Base-by-base conservation (phyloP, 2,113 vertebrate genomes). In the Ancistrus triradiatus region DNA sequence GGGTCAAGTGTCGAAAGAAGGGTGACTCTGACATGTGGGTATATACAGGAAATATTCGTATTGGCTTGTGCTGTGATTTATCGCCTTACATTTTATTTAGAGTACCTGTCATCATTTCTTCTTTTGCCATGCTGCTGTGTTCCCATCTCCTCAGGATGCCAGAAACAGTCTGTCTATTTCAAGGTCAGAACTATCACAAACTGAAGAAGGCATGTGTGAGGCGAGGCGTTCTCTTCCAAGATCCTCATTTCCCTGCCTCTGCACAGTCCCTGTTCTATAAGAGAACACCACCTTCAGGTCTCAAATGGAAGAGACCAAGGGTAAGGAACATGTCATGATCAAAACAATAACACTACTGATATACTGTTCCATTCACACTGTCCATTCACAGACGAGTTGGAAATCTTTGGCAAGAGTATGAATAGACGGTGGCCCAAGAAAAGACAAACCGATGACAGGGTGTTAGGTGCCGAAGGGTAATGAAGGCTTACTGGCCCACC, bases 241-340 rank as follows among this genome's bases (percentile, higher is more conserved):
- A 91, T 31, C 85, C 90, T 1, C 55, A 80, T 13, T 91, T 91
- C 68, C 87, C 85, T 0, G 55, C 85, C 38, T 69, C 66, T 2
- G 65, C 79, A 35, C 77, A 84, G 57, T 90, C 89, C 7, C 79
- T 91, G 21, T 91, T 90, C 70, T 91, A 86, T 70, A 87, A 80
- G 28, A 57, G 85, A 56, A 62, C 77, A 7, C 82, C 87, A 2
- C 85, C 87, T 11, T 77, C 74, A 0, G 84, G 81, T 9, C 69
- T 91, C 64, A 84, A 76, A 61, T 91, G 90, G 90, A 91, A 82
- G 78, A 86, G 90, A 37, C 90, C 90, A 0, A 59, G 74, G 79
- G 90, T 91, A 75, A 83, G 84, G 10, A 24, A 5, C n/a, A n/a
- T n/a, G n/a, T n/a, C n/a, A n/a, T n/a, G n/a, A n/a, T n/a, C n/a